Conservation (phyloP, 2,797 vertebrate species). For the Ibycter americanus region DNA sequence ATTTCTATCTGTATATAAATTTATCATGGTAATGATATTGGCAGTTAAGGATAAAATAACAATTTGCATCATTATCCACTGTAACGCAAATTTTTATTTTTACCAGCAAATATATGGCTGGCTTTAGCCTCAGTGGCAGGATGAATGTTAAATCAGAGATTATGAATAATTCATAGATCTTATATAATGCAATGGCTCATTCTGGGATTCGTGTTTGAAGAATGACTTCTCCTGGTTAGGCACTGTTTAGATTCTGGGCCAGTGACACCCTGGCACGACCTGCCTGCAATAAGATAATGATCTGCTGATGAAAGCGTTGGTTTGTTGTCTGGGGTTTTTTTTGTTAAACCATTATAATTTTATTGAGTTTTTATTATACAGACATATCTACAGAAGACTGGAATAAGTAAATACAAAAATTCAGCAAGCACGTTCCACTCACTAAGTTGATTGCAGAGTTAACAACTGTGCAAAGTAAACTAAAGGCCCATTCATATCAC, state of each 20-base stretch:
- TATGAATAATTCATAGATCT: constrained; percentile 54
- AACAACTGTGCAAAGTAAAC: background rate
- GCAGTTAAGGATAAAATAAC: constrained; percentile 7
- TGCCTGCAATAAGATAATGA: constrained; percentile 28
- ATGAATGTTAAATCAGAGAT: constrained; percentile 38
- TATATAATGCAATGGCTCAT: constrained; percentile 40
- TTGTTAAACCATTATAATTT: background rate
- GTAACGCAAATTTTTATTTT: constrained; percentile 7
- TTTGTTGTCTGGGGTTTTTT: background rate
- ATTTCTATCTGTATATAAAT: background rate
- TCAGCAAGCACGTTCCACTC: background rate
- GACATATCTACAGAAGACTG: background rate
- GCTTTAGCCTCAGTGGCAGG: background rate
- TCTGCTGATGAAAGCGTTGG: constrained; percentile 21
- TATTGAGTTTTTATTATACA: constrained; percentile 22
- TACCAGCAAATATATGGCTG: background rate
- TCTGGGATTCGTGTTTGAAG: constrained; percentile 22
- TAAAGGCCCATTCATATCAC: background rate
- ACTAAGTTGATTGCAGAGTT: background rate
- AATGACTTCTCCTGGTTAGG: constrained; percentile 25
- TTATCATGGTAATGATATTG: background rate
- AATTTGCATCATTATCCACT: constrained; percentile 6
- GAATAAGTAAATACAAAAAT: background rate
- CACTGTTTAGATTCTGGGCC: constrained; percentile 24
- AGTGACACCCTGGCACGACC: background rate